Evolutionary conservation across 2,113 vertebrate genomes (phyloP).

Genomic region (Phylloscopus trochilus): DNA sequence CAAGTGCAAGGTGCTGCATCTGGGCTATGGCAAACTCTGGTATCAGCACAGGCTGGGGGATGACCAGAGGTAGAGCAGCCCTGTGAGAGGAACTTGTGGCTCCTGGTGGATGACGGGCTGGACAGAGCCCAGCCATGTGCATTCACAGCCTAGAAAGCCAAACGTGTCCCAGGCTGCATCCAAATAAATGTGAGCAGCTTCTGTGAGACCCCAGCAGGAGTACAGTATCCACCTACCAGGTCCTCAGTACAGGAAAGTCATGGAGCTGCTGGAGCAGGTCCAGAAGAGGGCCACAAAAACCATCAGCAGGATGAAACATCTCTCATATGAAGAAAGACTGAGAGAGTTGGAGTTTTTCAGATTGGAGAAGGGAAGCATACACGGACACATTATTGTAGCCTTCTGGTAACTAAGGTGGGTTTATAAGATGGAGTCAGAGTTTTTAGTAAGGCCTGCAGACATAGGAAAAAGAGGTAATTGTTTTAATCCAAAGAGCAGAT

Average conservation of each 20-base stretch:
- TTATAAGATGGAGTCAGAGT: background rate
- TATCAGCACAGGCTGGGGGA: background rate
- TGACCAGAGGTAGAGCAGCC: background rate
- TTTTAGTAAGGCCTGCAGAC: background rate
- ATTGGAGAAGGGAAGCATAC: background rate
- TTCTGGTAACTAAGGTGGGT: background rate
- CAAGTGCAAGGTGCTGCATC: background rate
- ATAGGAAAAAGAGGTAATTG: background rate
- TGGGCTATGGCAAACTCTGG: rapidly evolving
- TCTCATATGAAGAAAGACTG: background rate
- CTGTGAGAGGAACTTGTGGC: rapidly evolving
- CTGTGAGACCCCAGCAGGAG: background rate
- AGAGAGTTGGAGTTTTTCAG: background rate
- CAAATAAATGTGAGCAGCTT: rapidly evolving
- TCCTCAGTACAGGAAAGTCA: background rate
- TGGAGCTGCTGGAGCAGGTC: background rate
- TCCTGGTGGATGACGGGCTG: background rate
- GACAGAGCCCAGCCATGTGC: rapidly evolving
- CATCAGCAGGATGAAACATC: background rate
- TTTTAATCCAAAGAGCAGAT: background rate
- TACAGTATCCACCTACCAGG: background rate
- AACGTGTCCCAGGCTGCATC: rapidly evolving
- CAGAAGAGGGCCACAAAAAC: background rate
- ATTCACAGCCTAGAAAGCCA: background rate
- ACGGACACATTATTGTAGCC: rapidly evolving